A percentile compares a stretch with the other conserved stretches of the same genome.
Conservation (phyloP, 2,113 vertebrate species). For the Channa maculata region DNA sequence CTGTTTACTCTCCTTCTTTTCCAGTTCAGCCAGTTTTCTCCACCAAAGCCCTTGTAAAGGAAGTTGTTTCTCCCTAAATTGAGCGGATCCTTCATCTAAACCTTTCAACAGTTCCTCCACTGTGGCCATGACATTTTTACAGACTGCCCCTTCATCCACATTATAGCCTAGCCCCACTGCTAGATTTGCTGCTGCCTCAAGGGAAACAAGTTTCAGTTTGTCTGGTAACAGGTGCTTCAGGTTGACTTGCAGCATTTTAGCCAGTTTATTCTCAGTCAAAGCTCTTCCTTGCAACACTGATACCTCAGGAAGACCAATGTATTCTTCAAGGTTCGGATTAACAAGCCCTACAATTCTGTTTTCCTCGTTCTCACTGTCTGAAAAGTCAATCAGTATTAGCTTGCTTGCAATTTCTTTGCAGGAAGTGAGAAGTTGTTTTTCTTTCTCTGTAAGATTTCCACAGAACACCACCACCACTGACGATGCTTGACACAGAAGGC, state of each 20-base stretch:
- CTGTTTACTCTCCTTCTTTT: constrained; percentile 69
- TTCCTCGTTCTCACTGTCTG: constrained; percentile 36
- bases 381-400: constrained; percentile 74
- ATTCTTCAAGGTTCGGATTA: constrained; percentile 42
- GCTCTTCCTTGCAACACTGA: constrained; percentile 57
- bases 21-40: constrained; percentile 68
- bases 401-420: constrained; percentile 65
- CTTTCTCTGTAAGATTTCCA: constrained; percentile 74
- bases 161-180: constrained; percentile 61
- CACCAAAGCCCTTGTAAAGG: constrained; percentile 75
- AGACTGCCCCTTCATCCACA: constrained; percentile 73
- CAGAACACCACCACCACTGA: constrained; percentile 83
- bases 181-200: constrained; percentile 64
- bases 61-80: constrained; percentile 70
- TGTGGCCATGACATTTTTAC: constrained; percentile 68
- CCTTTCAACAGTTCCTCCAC: constrained; percentile 71
- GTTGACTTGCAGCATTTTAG: constrained; percentile 47
- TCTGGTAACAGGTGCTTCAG: constrained; percentile 64
- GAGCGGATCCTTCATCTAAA: constrained; percentile 61
- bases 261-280: constrained; percentile 65
- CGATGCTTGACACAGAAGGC: constrained; percentile 81
- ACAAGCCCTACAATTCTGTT: constrained; percentile 50
- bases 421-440: constrained; percentile 76
- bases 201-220: constrained; percentile 55
- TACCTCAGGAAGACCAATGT: constrained; percentile 56